Evolutionary conservation across 1,140 invertebrate species (phyloP), one percentile per base, ranked within the genome.

Genomic region (Drosophila pseudoobscura): DNA sequence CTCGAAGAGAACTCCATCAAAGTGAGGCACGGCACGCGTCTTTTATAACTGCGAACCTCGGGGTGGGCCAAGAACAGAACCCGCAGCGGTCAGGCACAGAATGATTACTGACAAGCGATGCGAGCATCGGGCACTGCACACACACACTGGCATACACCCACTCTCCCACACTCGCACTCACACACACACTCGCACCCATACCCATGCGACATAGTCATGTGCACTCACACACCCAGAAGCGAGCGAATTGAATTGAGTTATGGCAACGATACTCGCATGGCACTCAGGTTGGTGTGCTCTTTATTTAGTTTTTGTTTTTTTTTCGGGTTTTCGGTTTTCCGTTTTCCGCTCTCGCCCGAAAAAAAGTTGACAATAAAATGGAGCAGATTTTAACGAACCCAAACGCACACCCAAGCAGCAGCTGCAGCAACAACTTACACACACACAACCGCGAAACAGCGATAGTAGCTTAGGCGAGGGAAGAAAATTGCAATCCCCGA

Each of bases 31-130:
- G 69, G 65, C 64, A 68, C 73, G 56, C 64, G 74, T 70, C 83
- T 85, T 88, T 85, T 85, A 85, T 85, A 85, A 78, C 45, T 39
- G 53, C 39, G 53, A 56, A 85, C 72, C 55, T 55, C 58, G 45
- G 49, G 44, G 13, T 39, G 20, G 39, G 49, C 79, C 69, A 83
- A 84, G 80, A 84, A 85, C 72, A 61, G 66, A 87, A 87, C 73
- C 77, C 80, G 73, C 77, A 85, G 78, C 74, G 68, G 82, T 77
- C 74, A 74, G 73, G 70, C 78, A 82, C 82, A 85, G 74, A 85
- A 85, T 78, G 83, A 84, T 84, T 84, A 84, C 80, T 84, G 80
- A 85, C 65, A 87, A 68, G 78, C 74, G 64, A 58, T 69, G 61
- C 74, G 64, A 77, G 80, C 83, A 85, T 87, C 80, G 74, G 58